Base-by-base conservation (phyloP, 2,797 vertebrate genomes). In the Aeoliscus strigatus region DNA sequence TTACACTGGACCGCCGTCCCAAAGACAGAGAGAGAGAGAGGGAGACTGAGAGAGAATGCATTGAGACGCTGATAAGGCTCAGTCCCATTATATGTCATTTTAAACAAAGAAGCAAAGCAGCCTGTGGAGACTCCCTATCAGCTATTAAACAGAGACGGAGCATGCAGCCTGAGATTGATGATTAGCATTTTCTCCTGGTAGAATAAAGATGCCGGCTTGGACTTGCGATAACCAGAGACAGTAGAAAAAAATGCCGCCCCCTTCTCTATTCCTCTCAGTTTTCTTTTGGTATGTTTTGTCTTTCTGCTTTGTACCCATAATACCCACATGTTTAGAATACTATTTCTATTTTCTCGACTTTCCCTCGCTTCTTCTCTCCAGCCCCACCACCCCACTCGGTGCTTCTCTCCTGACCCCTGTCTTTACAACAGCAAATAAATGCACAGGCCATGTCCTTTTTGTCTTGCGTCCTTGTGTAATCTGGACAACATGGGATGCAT, bases 61-160 rank as follows among this genome's bases (percentile, higher is more conserved):
- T 88, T 90, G 90, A 91, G 90, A 87, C 87, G 77, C 89, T 89
- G 94, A 94, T 95, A 95, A 95, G 92, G 87, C 89, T 61, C 80
- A 85, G 87, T 88, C 88, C 91, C 87, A 90, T 92, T 93, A 91
- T 90, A 90, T 92, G 92, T 94, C 91, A 93, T 92, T 93, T 93
- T 90, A 91, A 93, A 94, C 93, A 93, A 95, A 94, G 90, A 89
- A 81, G 75, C 82, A 88, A 86, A 87, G 85, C 83, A 89, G 87
- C 86, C 90, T 90, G 91, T 91, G 90, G 90, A 95, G 92, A 91
- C 87, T 44, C 86, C 88, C 90, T 94, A 95, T 96, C 93, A 94
- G 92, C 91, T 89, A 87, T 92, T 93, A 92, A 92, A 92, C 93
- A 94, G 93, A 95, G 93, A 92, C 87, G 41, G 84, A 80, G 83